Evolutionary conservation across 2,888 invertebrate species (phyloP).

Genomic region (Mythimna ferrago): DNA sequence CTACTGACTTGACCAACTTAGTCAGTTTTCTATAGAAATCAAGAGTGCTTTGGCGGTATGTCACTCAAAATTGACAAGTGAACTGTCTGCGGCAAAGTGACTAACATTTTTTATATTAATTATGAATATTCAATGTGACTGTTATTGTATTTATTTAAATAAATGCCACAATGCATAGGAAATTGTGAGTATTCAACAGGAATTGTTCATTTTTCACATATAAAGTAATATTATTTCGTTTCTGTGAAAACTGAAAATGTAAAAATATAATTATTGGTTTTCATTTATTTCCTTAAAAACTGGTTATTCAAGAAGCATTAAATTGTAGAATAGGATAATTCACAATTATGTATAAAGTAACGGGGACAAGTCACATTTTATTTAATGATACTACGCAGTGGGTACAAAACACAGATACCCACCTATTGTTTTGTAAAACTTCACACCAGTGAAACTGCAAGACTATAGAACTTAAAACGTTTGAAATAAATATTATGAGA

Average conservation of each 20-base stretch:
- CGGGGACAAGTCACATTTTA: conserved; percentile 8
- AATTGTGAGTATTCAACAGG: conserved; percentile 80
- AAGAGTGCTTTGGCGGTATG: conserved; percentile 75
- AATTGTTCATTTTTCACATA: conserved; percentile 8
- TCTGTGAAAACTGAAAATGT: conserved; percentile 11
- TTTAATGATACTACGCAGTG: background rate
- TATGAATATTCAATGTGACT: conserved; percentile 70
- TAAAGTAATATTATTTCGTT: conserved; percentile 2
- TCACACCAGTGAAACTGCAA: conserved; percentile 24
- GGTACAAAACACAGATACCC: conserved; percentile 8
- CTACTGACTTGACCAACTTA: conserved; percentile 46
- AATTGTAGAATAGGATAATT: background rate
- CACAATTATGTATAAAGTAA: background rate
- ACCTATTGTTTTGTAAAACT: conserved; percentile 34
- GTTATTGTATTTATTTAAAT: conserved; percentile 68
- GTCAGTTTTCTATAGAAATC: conserved; percentile 72
- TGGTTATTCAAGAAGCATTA: background rate
- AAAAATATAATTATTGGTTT: conserved; percentile 14
- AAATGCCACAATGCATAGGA: conserved; percentile 82
- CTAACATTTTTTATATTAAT: conserved; percentile 68
- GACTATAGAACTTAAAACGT: conserved; percentile 19
- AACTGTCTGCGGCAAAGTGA: conserved; percentile 63
- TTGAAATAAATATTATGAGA: conserved; percentile 25
- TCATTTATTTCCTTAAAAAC: conserved; percentile 4
- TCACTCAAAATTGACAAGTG: conserved; percentile 81